These are phyloP conservation scores for Brachionus calyciflorus DNA, from an alignment of 1,140 invertebrate species.

Conservation along the genomic window DNA sequence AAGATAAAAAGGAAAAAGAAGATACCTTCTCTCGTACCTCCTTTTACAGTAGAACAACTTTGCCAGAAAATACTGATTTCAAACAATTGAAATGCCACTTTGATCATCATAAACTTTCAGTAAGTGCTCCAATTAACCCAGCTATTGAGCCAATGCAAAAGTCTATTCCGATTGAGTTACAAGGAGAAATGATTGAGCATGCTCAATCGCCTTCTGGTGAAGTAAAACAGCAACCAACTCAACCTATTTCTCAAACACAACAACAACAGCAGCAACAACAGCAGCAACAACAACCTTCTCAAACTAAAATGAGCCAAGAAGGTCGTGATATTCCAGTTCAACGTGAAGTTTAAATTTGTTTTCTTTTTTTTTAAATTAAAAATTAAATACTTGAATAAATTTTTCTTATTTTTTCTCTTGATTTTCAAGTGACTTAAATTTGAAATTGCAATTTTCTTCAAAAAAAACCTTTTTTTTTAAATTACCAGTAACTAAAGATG, in stretches of 20 bases:
- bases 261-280: conserved; percentile 1
- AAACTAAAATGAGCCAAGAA: not conserved
- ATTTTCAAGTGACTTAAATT: too few species aligned
- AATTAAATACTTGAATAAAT: too few species aligned
- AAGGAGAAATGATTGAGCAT: not conserved
- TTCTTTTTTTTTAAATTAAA: too few species aligned
- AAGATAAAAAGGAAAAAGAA: conserved; percentile 31
- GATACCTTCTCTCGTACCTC: conserved; percentile 33
- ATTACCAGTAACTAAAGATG: too few species aligned
- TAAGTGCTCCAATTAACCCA: not conserved
- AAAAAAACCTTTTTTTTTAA: too few species aligned
- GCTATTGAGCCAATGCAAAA: not conserved
- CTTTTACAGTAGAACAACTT: conserved; percentile 24
- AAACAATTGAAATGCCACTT: not conserved
- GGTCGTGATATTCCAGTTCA: not conserved
- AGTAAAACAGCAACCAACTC: not conserved
- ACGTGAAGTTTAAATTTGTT: conserved; percentile 6
- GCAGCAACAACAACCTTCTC: not conserved
- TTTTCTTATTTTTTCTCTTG: too few species aligned
- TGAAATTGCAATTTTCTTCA: too few species aligned
- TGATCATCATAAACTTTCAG: conserved; percentile 6
- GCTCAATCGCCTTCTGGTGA: not conserved
- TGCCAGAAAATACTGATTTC: conserved; percentile 26
- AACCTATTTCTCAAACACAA: too few species aligned
- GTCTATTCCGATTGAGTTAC: conserved; percentile 2